These are phyloP conservation scores for Desoria tigrina DNA, from an alignment of 2,888 invertebrate genomes.

Conservation along the genomic window DNA sequence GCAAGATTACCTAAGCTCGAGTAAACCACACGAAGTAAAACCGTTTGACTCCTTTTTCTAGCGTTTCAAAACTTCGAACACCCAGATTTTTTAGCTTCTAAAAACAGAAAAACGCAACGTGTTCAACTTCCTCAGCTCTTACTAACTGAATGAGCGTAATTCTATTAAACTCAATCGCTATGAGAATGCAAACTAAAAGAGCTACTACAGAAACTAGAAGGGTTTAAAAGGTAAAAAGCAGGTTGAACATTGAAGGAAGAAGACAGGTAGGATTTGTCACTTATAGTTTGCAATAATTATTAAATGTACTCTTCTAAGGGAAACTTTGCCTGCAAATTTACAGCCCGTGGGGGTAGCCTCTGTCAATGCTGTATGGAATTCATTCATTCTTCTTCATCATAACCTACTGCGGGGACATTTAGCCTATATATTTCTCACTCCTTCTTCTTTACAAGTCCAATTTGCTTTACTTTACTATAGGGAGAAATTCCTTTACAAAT, in stretches of 20 bases:
- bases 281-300: not conserved
- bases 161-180: not conserved
- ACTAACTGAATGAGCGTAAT: constrained; percentile 13
- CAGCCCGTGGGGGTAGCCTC: not conserved
- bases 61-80: not conserved
- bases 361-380: not conserved
- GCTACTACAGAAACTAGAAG: not conserved
- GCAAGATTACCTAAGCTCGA: no score
- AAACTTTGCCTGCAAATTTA: constrained; percentile 1
- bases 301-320: constrained; percentile 3
- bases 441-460: no score
- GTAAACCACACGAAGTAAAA: no score
- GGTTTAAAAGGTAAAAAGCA: constrained; percentile 6
- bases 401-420: constrained; percentile 1
- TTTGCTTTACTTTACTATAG: no score
- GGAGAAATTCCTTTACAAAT: no score
- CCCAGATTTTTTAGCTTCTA: not conserved
- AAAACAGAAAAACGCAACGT: no score
- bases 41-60: no score
- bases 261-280: constrained; percentile 3
- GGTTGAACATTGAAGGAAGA: constrained; percentile 1
- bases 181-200: no score
- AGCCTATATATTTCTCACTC: no score
- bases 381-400: constrained; percentile 6
- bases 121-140: constrained; percentile 3